These are phyloP conservation scores for Oscheius myriophilus DNA, from an alignment of 2,888 invertebrate species.

Conservation along the genomic window DNA sequence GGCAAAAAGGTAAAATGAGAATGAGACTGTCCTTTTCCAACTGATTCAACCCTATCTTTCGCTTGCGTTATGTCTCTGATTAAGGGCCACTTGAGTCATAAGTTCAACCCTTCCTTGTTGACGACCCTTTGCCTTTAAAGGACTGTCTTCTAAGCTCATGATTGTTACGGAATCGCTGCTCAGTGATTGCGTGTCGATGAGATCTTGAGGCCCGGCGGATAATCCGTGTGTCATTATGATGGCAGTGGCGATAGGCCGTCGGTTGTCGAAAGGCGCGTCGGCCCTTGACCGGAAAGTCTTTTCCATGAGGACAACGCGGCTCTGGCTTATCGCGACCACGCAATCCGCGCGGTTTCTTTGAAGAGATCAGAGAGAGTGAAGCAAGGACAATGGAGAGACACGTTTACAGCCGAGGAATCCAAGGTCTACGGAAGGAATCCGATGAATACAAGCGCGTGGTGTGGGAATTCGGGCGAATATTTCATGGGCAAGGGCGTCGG, in stretches of 20 bases:
- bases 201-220: no score
- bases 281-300: slow-evolving; percentile 21
- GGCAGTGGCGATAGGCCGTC: slow-evolving; percentile 3
- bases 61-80: no score
- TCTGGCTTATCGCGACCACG: slow-evolving; percentile 10
- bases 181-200: no score
- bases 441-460: background rate
- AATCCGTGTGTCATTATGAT: slow-evolving; percentile 7
- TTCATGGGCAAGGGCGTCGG: background rate
- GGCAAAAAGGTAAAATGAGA: no score
- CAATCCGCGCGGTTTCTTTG: slow-evolving; percentile 14
- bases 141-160: no score
- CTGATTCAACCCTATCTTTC: no score
- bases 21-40: no score
- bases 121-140: no score
- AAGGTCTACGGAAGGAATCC: background rate
- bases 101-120: no score
- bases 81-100: no score
- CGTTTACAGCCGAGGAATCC: background rate
- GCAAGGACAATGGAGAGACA: slow-evolving; percentile 3
- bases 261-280: background rate
- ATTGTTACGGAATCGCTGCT: no score
- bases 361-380: background rate
- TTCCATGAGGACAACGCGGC: slow-evolving; percentile 2
- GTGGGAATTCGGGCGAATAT: slow-evolving; percentile 7